These are phyloP conservation scores for Irena cyanogastra DNA, from an alignment of 2,113 vertebrate species.

Conservation along the genomic window DNA sequence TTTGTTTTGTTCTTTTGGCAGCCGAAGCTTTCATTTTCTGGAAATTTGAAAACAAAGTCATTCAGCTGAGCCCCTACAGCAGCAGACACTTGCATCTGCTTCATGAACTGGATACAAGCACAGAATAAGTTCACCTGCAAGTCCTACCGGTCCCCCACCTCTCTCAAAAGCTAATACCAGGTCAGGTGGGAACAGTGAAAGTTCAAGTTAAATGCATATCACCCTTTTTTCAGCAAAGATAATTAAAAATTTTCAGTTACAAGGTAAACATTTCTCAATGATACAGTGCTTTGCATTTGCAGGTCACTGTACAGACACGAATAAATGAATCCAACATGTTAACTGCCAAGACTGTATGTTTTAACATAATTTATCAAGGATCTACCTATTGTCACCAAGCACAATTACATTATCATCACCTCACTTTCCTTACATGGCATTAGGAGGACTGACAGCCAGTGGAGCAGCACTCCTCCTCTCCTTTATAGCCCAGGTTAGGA, in stretches of 20 bases:
- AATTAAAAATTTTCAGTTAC: not conserved
- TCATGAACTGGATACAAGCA: not conserved
- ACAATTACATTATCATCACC: not conserved
- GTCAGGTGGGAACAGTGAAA: not conserved
- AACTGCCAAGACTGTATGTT: not conserved
- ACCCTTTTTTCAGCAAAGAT: not conserved
- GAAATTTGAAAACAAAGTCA: slow-evolving; percentile 25
- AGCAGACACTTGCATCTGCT: not conserved
- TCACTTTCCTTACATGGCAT: not conserved
- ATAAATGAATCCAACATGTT: slow-evolving; percentile 1
- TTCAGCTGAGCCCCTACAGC: not conserved
- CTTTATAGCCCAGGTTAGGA: not conserved
- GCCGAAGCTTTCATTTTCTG: slow-evolving; percentile 41
- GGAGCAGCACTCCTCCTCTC: not conserved
- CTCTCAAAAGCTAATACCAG: not conserved
- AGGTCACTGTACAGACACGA: not conserved
- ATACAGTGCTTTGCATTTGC: not conserved
- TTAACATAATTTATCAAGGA: slow-evolving; percentile 14
- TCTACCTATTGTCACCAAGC: not conserved
- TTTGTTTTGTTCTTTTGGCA: slow-evolving; percentile 58
- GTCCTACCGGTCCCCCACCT: not conserved
- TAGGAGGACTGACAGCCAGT: not conserved
- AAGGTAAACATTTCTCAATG: not conserved
- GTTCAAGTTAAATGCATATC: not conserved
- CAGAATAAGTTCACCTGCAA: accelerated